Evolutionary conservation across 1,140 invertebrate genomes (phyloP), one percentile per base, ranked within the genome.

Genomic region (Trachymyrmex cornetzi): DNA sequence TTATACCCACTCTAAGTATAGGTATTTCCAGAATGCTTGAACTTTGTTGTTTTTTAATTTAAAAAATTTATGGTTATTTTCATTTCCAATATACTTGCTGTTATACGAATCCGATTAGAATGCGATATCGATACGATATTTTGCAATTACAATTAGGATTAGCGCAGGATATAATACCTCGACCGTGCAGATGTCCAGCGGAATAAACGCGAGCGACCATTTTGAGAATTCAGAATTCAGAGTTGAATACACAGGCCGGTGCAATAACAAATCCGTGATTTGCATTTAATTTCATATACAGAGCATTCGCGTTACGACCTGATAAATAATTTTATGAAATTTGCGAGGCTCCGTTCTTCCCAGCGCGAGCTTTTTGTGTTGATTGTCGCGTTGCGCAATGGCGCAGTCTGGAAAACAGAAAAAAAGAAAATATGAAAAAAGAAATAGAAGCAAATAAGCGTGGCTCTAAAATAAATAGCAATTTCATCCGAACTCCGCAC

Each of bases 231-330:
- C 38, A 48, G 14, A 34, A 44, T 24, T 24, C 7, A 55, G 11
- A 44, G 38, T 34, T 74, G 57, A 74, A 71, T 57, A 48, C 61
- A 61, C 34, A 16, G 34, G 24, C 24, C 38, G 38, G 53, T 38
- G 38, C 19, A 27, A 84, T 74, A 84, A 63, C 55, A 24, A 74
- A 74, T 61, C 24, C 38, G 22, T 34, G 67, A 82, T 82, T 82
- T 82, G 24, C 80, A 84, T 74, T 82, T 82, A 61, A 74, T 74
- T 84, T 74, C 34, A 72, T 44, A 74, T 74, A 75, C 34, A 74
- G 24, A 5, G 19, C 2, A 69, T 9, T 67, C 53, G 19, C 24
- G 16, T 57, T 72, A 82, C n/a, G 38, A 74, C 4, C 55, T 84
- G 44, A 84, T 84, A 84, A 84, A 84, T 82, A 84, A 84, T 84